Conservation (phyloP, 1,140 invertebrate species). For the Gerris buenoi region DNA sequence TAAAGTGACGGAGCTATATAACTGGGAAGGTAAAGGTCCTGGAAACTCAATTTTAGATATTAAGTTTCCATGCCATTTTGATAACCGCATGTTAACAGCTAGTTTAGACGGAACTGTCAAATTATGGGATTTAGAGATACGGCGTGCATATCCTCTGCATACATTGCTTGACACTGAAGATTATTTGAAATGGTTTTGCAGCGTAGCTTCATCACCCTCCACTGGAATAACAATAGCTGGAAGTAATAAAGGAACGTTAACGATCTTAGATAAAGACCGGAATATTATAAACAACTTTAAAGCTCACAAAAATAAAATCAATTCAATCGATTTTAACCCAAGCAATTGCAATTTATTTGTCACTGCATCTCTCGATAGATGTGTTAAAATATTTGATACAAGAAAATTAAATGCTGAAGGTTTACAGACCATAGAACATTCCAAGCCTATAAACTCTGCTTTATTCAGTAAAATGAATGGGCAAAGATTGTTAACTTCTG, state of each 20-base stretch:
- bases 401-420: constrained; percentile 5
- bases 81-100: constrained; percentile 7
- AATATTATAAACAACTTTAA: background rate
- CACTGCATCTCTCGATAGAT: constrained; percentile 14
- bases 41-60: background rate
- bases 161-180: background rate
- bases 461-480: constrained; percentile 16
- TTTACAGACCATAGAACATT: constrained; percentile 12
- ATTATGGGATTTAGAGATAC: constrained; percentile 6
- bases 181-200: constrained; percentile 9
- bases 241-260: constrained; percentile 6
- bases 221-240: constrained; percentile 10
- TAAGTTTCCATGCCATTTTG: background rate
- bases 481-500: constrained; percentile 14
- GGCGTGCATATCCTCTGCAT: background rate
- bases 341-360: constrained; percentile 8
- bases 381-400: constrained; percentile 17
- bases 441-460: constrained; percentile 13
- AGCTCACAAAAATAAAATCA: constrained; percentile 13
- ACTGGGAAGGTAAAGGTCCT: background rate
- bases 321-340: constrained; percentile 7
- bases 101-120: constrained; percentile 13
- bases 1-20: background rate
- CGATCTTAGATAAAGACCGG: constrained; percentile 9
- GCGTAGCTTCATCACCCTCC: background rate